phyloP scores from a whole-genome alignment of 2,888 invertebrate genomes.

The Atherix ibis region DNA sequence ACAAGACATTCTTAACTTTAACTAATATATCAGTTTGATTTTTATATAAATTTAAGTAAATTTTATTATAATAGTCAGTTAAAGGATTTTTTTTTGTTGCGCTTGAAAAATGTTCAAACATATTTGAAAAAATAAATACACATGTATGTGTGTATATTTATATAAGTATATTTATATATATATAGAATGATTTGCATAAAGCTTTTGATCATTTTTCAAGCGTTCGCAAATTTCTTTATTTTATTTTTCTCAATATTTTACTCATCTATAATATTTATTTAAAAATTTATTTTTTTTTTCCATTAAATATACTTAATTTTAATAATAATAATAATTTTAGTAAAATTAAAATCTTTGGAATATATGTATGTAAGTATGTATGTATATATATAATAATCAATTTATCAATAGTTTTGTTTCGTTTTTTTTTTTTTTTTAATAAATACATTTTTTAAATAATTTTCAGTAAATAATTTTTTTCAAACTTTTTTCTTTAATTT shows the following conservation, averaged over 20 bases:
- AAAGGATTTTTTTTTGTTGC: slow-evolving; percentile 3
- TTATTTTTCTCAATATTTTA: not conserved
- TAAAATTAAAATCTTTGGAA: not conserved
- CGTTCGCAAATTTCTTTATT: not conserved
- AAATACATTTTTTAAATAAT: slow-evolving; percentile 1
- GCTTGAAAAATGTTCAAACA: slow-evolving; percentile 9
- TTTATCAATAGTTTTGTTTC: not conserved
- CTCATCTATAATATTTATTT: not conserved
- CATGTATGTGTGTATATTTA: no score
- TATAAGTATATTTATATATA: no score
- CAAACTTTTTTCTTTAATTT: slow-evolving; percentile 8
- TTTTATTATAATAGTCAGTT: no score
- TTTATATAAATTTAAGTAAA: no score
- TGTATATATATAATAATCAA: not conserved
- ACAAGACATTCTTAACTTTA: no score
- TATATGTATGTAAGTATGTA: not conserved
- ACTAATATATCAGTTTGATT: not conserved
- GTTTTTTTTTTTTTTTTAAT: slow-evolving; percentile 2
- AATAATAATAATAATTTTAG: no score
- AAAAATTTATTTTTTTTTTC: not conserved
- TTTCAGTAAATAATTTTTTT: slow-evolving; percentile 9
- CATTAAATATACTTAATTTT: not conserved
- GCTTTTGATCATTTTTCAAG: slow-evolving; percentile 7
- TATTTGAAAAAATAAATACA: slow-evolving; percentile 8
- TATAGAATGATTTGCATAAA: slow-evolving; percentile 6